Base-by-base conservation (phyloP, 2,888 invertebrate species). In the Dolomedes plantarius region DNA sequence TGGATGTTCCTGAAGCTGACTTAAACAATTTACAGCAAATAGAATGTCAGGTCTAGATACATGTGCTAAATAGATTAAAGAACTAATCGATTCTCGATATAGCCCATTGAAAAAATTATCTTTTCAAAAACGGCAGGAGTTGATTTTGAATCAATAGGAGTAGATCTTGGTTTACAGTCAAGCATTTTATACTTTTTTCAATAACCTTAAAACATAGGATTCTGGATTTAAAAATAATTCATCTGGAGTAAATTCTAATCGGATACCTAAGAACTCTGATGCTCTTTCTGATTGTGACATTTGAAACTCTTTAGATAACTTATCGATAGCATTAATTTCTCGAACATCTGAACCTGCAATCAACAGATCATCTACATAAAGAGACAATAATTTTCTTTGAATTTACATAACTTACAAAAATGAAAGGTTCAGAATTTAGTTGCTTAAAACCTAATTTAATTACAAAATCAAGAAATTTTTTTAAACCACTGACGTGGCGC, bases 1-100 rank as follows among this genome's bases (percentile, higher is more conserved):
- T 0, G 78, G 50, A 7, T 78, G 50, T 62, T 78, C 69, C 69
- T 78, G 69, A 23, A 78, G 11, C 27, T 78, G 78, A 27, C 77
- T 77, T n/a, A 13, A 67, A 69, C 69, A 56, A 56, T 78, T 78
- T 6, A 69, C 77, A n/a, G 69, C 76, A 28, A 28, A 76, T 7
- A 76, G 28, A 56, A 68, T 69, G 28, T 50, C 56, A 32, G 77
- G 69, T 32, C n/a, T n/a, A n/a, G n/a, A n/a, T n/a, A n/a, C n/a
- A n/a, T n/a, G n/a, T n/a, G n/a, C n/a, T n/a, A n/a, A 23, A 69
- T 32, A 39, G 72, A 29, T n/a, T n/a, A n/a, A n/a, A n/a, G n/a
- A n/a, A n/a, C n/a, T n/a, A n/a, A n/a, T n/a, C n/a, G n/a, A n/a
- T 77, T 77, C 32, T 16, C 68, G 68, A 28, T 77, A 68, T 0